A percentile compares a stretch with the other conserved stretches of the same genome.
Conservation (phyloP, 2,113 vertebrate genomes). For the Chaetops frenatus region DNA sequence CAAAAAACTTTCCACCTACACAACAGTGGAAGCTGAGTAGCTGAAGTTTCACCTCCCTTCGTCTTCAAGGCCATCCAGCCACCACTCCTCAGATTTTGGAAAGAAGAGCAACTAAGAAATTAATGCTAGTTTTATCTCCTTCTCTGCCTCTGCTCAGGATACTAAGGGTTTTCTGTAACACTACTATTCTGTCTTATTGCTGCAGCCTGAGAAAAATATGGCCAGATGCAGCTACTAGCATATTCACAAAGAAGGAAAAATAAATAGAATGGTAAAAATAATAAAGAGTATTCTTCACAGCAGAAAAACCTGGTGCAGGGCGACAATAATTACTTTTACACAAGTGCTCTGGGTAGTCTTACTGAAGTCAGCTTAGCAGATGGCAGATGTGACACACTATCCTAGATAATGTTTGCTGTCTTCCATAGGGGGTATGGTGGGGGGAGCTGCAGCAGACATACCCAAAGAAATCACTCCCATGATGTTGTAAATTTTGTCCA, state of each 20-base stretch:
- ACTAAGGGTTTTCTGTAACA: neutral
- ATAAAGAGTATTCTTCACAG: neutral
- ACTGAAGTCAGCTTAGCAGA: neutral
- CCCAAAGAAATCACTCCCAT: neutral
- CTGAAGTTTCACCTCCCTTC: neutral
- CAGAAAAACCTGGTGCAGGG: neutral
- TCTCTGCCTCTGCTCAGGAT: neutral
- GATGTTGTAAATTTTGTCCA: neutral
- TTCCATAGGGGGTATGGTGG: rapidly evolving
- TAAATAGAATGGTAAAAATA: neutral
- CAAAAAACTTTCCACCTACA: neutral
- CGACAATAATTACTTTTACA: neutral
- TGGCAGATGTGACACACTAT: neutral
- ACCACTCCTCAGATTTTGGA: neutral
- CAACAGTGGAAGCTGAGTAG: neutral
- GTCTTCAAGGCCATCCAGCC: neutral
- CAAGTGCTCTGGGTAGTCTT: neutral
- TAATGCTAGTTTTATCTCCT: neutral
- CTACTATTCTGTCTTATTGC: neutral
- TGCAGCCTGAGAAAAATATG: neutral
- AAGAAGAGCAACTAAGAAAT: neutral
- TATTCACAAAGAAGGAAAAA: neutral
- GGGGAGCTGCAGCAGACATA: neutral
- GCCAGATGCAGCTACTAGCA: neutral
- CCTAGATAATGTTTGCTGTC: neutral